Conservation (phyloP, 1,140 invertebrate genomes). For the Bombus waltoni region DNA sequence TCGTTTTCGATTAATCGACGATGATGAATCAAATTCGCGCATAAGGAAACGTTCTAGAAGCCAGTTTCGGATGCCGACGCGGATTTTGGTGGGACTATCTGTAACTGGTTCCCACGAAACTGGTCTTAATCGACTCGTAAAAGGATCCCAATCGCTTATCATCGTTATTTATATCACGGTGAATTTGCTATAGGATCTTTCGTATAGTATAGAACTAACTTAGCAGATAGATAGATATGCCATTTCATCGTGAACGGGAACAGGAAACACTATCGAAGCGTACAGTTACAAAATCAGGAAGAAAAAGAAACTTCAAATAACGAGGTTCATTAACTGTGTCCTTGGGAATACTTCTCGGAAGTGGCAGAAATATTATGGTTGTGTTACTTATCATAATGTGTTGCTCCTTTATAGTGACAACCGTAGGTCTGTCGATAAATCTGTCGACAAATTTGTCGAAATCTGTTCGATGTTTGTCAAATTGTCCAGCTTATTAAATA, state of each 20-base stretch:
- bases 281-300: conserved; percentile 25
- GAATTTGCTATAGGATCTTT: background rate
- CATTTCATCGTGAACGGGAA: conserved; percentile 33
- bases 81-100: background rate
- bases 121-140: too few species aligned
- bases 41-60: background rate
- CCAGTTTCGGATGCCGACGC: background rate
- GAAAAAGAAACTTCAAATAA: conserved; percentile 25
- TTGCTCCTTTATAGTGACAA: background rate
- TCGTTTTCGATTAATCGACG: too few species aligned
- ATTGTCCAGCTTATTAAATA: too few species aligned
- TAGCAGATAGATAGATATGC: background rate
- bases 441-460: background rate
- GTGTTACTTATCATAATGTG: background rate
- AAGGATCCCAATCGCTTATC: background rate
- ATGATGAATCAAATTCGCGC: too few species aligned
- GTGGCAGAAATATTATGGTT: background rate
- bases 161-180: background rate
- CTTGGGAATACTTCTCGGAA: conserved; percentile 15
- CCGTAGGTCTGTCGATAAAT: background rate
- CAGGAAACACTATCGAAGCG: conserved; percentile 52
- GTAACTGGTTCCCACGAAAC: background rate
- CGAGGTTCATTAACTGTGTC: conserved; percentile 25
- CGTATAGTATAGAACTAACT: background rate
- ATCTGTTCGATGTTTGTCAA: background rate